phyloP scores from a whole-genome alignment of 2,113 vertebrate species.

The Bubo bubo region DNA sequence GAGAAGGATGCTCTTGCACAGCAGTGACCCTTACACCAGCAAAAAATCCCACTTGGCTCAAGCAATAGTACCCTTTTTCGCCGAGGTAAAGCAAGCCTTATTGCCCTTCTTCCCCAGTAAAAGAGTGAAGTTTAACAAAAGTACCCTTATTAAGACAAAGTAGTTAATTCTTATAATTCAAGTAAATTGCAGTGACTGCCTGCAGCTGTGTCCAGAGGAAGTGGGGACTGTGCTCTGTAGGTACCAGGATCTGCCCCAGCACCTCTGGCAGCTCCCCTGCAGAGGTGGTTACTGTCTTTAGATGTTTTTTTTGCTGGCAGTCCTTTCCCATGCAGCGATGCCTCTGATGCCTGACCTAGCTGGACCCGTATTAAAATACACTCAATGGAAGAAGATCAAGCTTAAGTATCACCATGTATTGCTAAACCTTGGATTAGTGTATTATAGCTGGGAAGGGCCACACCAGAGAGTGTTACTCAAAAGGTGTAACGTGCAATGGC shows the following conservation, averaged over 20 bases:
- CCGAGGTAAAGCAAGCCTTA: not conserved
- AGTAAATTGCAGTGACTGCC: not conserved
- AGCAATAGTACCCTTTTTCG: not conserved
- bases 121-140: not conserved
- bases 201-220: not conserved
- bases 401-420: not conserved
- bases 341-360: not conserved
- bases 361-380: not conserved
- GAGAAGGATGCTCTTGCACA: not conserved
- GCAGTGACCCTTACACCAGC: not conserved
- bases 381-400: not conserved
- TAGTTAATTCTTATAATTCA: not conserved
- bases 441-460: not conserved
- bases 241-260: not conserved
- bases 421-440: not conserved
- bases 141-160: constrained; percentile 17
- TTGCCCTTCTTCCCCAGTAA: not conserved
- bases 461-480: not conserved
- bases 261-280: not conserved
- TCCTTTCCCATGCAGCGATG: not conserved
- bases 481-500: rapidly evolving
- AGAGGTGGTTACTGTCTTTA: not conserved
- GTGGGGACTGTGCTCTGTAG: not conserved
- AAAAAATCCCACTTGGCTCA: not conserved
- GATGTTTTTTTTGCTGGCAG: not conserved